Conservation (phyloP, 1,140 invertebrate species). For the Leucophenga varia region DNA sequence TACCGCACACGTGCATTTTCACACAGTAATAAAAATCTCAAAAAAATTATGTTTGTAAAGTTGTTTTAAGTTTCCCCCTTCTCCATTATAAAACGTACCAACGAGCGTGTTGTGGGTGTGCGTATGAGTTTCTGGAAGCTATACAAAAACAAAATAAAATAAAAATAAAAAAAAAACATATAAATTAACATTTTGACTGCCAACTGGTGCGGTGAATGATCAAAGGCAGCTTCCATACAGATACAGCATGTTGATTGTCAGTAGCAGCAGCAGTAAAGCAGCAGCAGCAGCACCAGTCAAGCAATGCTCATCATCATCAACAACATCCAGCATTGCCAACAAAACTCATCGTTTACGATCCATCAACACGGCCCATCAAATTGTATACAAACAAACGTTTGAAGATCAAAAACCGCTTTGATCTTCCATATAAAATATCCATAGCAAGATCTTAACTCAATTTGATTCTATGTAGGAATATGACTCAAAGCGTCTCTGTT, state of each 20-base stretch:
- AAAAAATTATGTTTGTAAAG: slow-evolving; percentile 54
- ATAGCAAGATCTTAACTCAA: too few relatives aligned
- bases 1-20: slow-evolving; percentile 46
- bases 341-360: slow-evolving; percentile 55
- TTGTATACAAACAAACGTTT: slow-evolving; percentile 55
- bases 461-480: not conserved
- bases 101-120: not conserved
- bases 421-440: too few relatives aligned
- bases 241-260: not conserved
- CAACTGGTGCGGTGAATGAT: slow-evolving; percentile 52
- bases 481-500: not conserved
- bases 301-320: too few relatives aligned
- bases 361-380: slow-evolving; percentile 56
- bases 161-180: slow-evolving; percentile 46
- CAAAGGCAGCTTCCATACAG: slow-evolving; percentile 27
- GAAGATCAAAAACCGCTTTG: slow-evolving; percentile 46
- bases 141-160: slow-evolving; percentile 29
- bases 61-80: slow-evolving; percentile 40
- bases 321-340: too few relatives aligned
- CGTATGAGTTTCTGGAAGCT: slow-evolving; percentile 1
- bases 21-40: slow-evolving; percentile 53
- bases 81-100: too few relatives aligned
- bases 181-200: slow-evolving; percentile 53
- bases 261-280: too few relatives aligned
- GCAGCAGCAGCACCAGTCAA: slow-evolving; percentile 35